Evolutionary conservation across 2,797 vertebrate genomes (phyloP), one percentile per base, ranked within the genome.

Genomic region (Lemur catta): DNA sequence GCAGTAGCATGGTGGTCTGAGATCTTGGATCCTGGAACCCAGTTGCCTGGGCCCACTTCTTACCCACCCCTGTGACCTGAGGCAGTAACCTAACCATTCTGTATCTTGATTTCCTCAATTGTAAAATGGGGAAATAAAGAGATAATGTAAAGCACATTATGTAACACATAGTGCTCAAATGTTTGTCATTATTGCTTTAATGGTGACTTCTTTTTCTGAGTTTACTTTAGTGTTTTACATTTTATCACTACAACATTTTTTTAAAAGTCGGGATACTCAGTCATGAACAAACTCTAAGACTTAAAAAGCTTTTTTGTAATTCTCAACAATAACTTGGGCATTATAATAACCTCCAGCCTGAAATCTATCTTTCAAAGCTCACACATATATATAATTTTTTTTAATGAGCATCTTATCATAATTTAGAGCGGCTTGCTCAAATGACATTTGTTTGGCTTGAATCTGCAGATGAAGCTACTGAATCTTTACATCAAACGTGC

Each of bases 401-500:
- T 67, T 67, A 78, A 57, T 55, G 5, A 92, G 4, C 26, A 38
- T 91, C 26, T 59, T 65, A 48, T 55, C 38, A 8, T 50, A 48
- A 63, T 24, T 65, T 28, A 67, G 24, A 87, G 59, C 43, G 24
- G 4, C 57, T 50, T 55, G 10, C 48, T 85, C 26, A 71, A 6
- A 28, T 90, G 46, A 90, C 26, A 13, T 92, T 0, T 94, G 84
- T 98, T 91, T 97, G 96, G 24, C 81, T 98, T 97, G 17, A 96
- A 87, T 97, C 97, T 95, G 11, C 98, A 99, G 99, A 99, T 99
- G 98, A 99, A 99, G 98, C 98, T 99, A 98, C 97, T 99, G 98
- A 99, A 99, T 98, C 99, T 99, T 90, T 99, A 99, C 98, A 99
- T 99, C 99, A 99, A 99, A 97, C 99, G 99, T 20, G 99, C 99